Conservation (phyloP, 2,888 invertebrate species). For the Cyclophora punctaria region DNA sequence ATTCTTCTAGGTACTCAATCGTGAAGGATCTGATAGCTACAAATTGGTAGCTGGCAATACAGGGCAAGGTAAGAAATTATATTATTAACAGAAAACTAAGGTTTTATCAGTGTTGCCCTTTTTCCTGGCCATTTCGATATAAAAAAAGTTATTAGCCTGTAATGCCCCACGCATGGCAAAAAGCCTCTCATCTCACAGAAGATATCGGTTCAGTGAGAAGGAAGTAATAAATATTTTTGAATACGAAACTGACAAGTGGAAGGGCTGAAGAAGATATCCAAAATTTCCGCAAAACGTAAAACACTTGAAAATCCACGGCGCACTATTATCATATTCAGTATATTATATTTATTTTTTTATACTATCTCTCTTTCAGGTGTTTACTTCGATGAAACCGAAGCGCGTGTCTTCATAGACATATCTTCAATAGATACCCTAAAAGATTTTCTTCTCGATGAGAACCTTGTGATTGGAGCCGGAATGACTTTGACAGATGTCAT, state of each 20-base stretch:
- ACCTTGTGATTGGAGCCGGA: slow-evolving; percentile 75
- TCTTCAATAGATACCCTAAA: slow-evolving; percentile 72
- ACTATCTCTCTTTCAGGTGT: slow-evolving; percentile 45
- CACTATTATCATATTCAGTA: not conserved
- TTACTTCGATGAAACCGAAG: slow-evolving; percentile 50
- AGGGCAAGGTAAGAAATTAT: slow-evolving; percentile 75
- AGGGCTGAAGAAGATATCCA: no score
- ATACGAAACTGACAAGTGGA: no score
- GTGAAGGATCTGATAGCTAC: slow-evolving; percentile 61
- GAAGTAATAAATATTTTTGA: no score
- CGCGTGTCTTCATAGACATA: slow-evolving; percentile 76
- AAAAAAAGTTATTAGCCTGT: no score
- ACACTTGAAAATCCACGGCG: no score
- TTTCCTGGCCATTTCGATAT: no score
- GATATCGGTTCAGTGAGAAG: no score
- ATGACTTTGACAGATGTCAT: slow-evolving; percentile 73
- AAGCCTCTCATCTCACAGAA: no score
- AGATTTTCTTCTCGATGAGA: slow-evolving; percentile 39
- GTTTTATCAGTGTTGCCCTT: no score
- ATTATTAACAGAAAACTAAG: no score
- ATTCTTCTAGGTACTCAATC: slow-evolving; percentile 52
- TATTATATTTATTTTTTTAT: not conserved
- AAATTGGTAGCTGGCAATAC: slow-evolving; percentile 84
- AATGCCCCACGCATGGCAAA: no score
- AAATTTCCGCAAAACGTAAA: no score